Evolutionary conservation across 2,797 vertebrate species (phyloP).

Genomic region (Anguilla marmorata): DNA sequence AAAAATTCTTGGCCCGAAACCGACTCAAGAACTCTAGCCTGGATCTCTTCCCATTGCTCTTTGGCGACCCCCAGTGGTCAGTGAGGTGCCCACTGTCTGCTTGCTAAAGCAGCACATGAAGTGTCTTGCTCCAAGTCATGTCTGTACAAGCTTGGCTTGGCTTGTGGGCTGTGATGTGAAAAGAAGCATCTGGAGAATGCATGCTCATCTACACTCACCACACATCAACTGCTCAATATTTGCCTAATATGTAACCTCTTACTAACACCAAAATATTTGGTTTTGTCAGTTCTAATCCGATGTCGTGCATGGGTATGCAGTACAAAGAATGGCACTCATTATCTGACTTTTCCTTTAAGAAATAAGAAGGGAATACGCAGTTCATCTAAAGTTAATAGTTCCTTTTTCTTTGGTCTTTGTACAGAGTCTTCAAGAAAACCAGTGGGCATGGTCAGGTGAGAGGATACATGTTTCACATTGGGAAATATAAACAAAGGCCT

Average conservation of each 20-base stretch:
- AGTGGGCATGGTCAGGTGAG: slow-evolving; percentile 81
- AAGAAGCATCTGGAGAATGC: background rate
- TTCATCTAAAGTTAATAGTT: background rate
- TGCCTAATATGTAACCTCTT: background rate
- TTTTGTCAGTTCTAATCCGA: background rate
- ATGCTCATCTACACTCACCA: background rate
- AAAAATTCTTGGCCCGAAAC: too few relatives aligned
- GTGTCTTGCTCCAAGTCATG: background rate
- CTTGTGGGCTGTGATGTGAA: background rate
- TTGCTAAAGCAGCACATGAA: background rate
- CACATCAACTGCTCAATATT: background rate
- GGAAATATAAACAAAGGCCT: slow-evolving; percentile 3
- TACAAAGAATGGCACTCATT: background rate
- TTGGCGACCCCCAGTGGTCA: background rate
- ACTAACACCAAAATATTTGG: background rate
- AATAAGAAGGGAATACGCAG: background rate
- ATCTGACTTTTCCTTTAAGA: background rate
- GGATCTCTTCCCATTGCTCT: background rate
- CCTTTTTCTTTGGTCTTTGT: slow-evolving; percentile 35
- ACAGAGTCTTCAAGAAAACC: slow-evolving; percentile 91
- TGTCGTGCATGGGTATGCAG: background rate
- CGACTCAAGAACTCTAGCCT: background rate
- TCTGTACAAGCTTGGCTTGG: background rate
- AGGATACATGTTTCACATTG: background rate
- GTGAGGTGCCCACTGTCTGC: background rate